phyloP scores from a whole-genome alignment of 2,888 invertebrate species.

The Resseliella maxima region DNA sequence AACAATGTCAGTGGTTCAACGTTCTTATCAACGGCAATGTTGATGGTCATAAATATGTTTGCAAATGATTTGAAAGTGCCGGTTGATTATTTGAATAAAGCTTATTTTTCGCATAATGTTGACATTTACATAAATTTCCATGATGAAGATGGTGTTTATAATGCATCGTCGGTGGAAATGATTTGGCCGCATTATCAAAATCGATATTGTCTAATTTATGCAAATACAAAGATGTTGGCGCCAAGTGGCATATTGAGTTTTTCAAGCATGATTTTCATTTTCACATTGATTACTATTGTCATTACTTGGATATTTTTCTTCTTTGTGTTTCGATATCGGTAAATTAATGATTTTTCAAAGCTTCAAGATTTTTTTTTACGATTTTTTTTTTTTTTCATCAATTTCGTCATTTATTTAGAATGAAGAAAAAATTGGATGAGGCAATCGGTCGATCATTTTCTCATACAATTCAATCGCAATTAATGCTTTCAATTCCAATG shows the following conservation, averaged over 20 bases:
- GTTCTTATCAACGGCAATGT: not conserved
- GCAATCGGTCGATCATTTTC: not conserved
- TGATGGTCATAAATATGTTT: conserved; percentile 13
- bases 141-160: not conserved
- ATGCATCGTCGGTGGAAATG: not conserved
- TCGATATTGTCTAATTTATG: conserved; percentile 26
- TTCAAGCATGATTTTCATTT: not conserved
- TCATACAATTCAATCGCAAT: not conserved
- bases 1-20: not conserved
- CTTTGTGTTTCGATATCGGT: not conserved
- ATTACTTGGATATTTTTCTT: not conserved
- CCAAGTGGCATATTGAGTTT: not conserved
- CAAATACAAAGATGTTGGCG: not conserved
- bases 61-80: conserved; percentile 8
- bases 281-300: not conserved
- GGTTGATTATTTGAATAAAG: conserved; percentile 2
- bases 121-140: not conserved
- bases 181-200: conserved; percentile 53
- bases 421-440: not conserved
- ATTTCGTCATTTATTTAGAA: not conserved
- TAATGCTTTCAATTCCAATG: not conserved
- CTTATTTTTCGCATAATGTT: not conserved
- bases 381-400: not conserved
- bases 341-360: not conserved
- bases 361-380: too few relatives aligned